Conservation (phyloP, 2,797 vertebrate species). For the Myotis pilosus region DNA sequence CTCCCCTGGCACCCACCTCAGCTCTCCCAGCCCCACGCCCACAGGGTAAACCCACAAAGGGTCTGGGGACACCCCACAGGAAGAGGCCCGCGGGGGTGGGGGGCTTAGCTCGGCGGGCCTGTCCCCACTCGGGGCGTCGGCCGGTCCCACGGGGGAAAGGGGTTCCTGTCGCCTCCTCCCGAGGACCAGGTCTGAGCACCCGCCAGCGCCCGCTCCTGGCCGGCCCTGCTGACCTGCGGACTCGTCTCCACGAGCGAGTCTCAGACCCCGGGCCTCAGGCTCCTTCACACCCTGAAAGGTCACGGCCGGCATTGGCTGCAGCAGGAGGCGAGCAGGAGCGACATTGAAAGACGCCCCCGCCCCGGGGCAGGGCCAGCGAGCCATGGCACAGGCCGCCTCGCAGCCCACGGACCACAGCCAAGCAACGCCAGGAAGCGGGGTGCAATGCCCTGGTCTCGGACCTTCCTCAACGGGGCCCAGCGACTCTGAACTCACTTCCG, state of each 20-base stretch:
- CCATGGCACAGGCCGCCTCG: no score
- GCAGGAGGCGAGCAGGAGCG: not conserved
- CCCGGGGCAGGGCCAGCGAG: no score
- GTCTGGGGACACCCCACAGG: not conserved
- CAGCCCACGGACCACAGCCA: accelerated
- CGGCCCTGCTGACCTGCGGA: accelerated
- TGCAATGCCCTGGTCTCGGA: not conserved
- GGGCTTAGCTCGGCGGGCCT: accelerated
- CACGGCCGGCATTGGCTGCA: no score
- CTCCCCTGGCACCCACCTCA: no score
- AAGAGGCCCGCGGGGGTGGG: not conserved
- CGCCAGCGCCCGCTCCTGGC: not conserved
- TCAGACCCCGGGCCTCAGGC: not conserved
- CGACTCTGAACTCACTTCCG: not conserved
- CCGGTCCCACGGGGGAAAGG: not conserved
- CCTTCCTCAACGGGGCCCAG: not conserved
- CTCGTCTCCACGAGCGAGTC: accelerated
- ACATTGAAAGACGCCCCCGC: no score
- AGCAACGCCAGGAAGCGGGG: not conserved
- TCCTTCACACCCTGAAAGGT: not conserved
- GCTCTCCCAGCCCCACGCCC: accelerated
- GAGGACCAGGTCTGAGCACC: not conserved
- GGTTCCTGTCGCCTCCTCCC: not conserved
- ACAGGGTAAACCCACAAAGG: no score
- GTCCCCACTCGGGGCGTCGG: not conserved